Conservation (phyloP, 2,888 invertebrate genomes). For the Zygogramma bicolorata region DNA sequence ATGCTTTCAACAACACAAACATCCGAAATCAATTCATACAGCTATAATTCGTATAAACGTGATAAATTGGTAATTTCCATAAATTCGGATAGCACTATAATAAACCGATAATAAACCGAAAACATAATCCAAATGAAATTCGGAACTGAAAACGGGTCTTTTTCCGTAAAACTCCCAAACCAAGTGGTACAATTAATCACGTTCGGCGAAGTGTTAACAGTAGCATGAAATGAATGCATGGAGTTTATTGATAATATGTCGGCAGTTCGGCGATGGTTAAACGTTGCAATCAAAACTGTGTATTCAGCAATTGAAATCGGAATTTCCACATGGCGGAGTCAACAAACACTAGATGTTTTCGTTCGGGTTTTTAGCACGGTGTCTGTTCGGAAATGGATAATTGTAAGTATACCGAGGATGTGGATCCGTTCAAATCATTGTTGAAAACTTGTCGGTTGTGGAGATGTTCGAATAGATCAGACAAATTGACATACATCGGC, state of each 20-base stretch:
- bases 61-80: conserved; percentile 48
- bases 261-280: conserved; percentile 42
- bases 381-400: not conserved
- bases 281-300: conserved; percentile 48
- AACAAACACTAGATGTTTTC: not conserved
- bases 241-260: conserved; percentile 49
- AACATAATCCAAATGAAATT: conserved; percentile 47
- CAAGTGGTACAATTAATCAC: conserved; percentile 16
- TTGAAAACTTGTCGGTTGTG: too few relatives aligned
- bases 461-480: too few relatives aligned
- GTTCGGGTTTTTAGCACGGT: not conserved
- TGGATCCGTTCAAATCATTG: too few relatives aligned
- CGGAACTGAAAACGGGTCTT: conserved; percentile 37
- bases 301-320: conserved; percentile 47
- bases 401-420: not conserved
- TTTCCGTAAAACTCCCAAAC: conserved; percentile 20
- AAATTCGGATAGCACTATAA: conserved; percentile 49
- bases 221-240: conserved; percentile 43
- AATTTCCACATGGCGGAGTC: conserved; percentile 31
- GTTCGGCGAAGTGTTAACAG: conserved; percentile 22
- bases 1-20: not conserved
- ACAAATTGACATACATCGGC: too few relatives aligned
- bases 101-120: conserved; percentile 50
- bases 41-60: conserved; percentile 12
- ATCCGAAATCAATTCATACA: not conserved